A percentile compares a stretch with the other conserved stretches of the same genome.
Conservation (phyloP, 2,113 vertebrate species). For the Pomatorhinus ruficollis region DNA sequence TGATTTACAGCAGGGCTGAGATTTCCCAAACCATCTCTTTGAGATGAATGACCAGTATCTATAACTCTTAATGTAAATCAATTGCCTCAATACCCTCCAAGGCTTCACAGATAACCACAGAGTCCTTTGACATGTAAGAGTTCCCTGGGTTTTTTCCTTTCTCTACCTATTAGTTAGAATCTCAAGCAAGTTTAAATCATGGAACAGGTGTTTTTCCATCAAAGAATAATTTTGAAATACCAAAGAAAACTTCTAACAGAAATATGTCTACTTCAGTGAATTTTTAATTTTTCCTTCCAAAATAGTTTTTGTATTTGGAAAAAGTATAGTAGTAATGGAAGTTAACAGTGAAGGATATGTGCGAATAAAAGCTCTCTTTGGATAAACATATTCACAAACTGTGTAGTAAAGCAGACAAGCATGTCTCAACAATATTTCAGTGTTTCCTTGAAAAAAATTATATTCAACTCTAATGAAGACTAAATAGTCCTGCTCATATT, state of each 20-base stretch:
- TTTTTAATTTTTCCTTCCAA: not conserved
- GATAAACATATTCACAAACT: not conserved
- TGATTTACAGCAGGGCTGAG: not conserved
- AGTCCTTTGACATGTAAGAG: not conserved
- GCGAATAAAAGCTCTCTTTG: not conserved
- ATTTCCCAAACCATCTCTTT: not conserved
- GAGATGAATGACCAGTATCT: not conserved
- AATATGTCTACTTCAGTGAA: not conserved
- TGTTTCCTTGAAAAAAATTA: not conserved
- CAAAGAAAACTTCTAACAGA: not conserved
- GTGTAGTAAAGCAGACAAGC: not conserved
- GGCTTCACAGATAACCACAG: not conserved
- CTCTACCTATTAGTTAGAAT: not conserved
- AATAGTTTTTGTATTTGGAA: not conserved
- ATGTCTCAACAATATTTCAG: not conserved
- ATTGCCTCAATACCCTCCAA: not conserved
- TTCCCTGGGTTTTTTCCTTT: not conserved
- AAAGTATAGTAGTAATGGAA: not conserved
- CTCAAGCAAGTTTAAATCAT: not conserved
- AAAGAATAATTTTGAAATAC: not conserved
- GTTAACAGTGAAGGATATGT: not conserved
- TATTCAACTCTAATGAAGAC: not conserved
- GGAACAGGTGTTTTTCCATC: not conserved
- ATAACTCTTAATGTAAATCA: not conserved
- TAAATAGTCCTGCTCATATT: not conserved